Conservation (phyloP, 2,888 invertebrate genomes). For the Scaptomyza parva region DNA sequence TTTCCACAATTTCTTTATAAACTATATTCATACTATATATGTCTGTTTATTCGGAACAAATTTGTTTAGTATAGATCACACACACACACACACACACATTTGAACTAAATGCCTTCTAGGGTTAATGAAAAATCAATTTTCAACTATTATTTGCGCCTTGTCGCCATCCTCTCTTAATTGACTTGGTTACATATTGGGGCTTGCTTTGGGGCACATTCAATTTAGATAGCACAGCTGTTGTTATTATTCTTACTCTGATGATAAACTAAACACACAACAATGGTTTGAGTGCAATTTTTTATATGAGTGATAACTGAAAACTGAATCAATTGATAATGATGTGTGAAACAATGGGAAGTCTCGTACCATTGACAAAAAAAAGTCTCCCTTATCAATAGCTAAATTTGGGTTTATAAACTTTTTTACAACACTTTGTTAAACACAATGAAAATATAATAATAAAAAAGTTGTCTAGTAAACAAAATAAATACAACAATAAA, state of each 20-base stretch:
- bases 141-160: slow-evolving; percentile 7
- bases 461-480: no score
- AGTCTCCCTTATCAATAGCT: no score
- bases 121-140: slow-evolving; percentile 21
- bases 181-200: slow-evolving; percentile 28
- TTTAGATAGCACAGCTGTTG: slow-evolving; percentile 30
- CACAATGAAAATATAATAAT: no score
- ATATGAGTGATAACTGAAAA: not conserved
- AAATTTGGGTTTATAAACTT: no score
- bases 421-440: no score
- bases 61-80: not conserved
- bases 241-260: slow-evolving; percentile 17
- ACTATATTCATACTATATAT: not conserved
- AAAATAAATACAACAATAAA: no score
- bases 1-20: slow-evolving; percentile 1
- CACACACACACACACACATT: not conserved
- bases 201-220: slow-evolving; percentile 18
- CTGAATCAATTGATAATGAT: slow-evolving; percentile 3
- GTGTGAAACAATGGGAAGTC: not conserved
- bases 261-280: not conserved
- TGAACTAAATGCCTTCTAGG: not conserved
- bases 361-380: no score
- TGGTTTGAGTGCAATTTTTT: not conserved
- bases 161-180: slow-evolving; percentile 39
- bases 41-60: not conserved